These are phyloP conservation scores for Poecile atricapillus DNA, from an alignment of 2,113 vertebrate species.

Conservation along the genomic window DNA sequence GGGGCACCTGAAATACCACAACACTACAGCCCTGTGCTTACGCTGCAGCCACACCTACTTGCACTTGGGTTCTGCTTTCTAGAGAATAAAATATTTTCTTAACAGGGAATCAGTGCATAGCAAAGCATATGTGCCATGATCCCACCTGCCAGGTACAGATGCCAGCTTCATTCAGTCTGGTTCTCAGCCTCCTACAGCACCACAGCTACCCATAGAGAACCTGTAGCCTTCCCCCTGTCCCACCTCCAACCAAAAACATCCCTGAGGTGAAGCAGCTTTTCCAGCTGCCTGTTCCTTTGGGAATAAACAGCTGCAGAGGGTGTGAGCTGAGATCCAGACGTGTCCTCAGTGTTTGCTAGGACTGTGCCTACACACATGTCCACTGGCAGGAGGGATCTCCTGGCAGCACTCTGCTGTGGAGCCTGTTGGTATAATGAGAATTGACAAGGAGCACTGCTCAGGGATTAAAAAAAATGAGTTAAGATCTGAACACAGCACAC, in stretches of 20 bases:
- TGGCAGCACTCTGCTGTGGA: rapidly evolving
- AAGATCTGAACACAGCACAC: background rate
- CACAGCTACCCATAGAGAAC: rapidly evolving
- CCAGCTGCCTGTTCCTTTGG: background rate
- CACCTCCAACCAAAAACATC: background rate
- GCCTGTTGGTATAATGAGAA: background rate
- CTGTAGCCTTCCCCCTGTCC: background rate
- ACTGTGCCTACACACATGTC: background rate
- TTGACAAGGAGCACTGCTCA: background rate
- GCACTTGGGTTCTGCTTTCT: background rate
- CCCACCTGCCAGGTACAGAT: background rate
- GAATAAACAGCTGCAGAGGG: background rate
- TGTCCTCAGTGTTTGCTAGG: background rate
- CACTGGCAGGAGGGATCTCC: background rate
- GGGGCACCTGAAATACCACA: background rate
- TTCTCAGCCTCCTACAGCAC: background rate
- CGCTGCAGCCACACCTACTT: background rate
- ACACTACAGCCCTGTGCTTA: rapidly evolving
- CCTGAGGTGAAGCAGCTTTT: background rate
- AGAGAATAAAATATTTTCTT: background rate
- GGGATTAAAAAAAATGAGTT: background rate
- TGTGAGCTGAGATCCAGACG: background rate
- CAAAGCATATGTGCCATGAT: background rate
- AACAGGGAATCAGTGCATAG: background rate
- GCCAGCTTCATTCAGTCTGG: background rate